Percentiles rank a stretch among this genome's conserved stretches.
These are phyloP conservation scores for Syritta pipiens DNA, from an alignment of 2,888 invertebrate species.

Conservation along the genomic window DNA sequence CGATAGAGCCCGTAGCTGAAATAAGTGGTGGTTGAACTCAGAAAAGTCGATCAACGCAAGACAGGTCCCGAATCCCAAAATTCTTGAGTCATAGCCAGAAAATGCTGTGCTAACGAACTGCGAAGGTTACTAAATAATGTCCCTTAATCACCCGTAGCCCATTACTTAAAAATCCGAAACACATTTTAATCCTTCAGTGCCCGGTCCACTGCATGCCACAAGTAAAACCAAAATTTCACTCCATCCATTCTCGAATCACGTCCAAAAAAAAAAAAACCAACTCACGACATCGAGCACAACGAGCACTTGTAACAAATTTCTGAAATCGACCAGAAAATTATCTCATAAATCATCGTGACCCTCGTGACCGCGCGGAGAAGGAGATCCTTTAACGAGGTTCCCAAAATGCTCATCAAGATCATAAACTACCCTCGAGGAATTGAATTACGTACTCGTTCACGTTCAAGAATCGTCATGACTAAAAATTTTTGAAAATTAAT, in stretches of 20 bases:
- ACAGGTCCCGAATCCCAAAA: too few species aligned
- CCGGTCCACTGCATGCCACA: not conserved
- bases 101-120: too few species aligned
- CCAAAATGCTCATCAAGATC: constrained; percentile 60
- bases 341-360: constrained; percentile 58
- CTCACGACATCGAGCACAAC: too few species aligned
- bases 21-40: too few species aligned
- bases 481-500: constrained; percentile 44
- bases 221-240: not conserved
- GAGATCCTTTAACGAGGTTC: constrained; percentile 43
- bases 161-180: constrained; percentile 4
- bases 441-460: constrained; percentile 48
- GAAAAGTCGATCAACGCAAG: too few species aligned
- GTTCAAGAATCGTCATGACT: not conserved
- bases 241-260: not conserved
- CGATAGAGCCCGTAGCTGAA: too few species aligned
- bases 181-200: constrained; percentile 5
- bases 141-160: constrained; percentile 9
- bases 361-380: not conserved
- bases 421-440: constrained; percentile 58
- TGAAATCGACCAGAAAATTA: constrained; percentile 68
- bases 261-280: not conserved
- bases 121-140: not conserved
- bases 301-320: constrained; percentile 61
- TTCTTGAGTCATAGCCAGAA: too few species aligned